Conservation (phyloP, 35 echinoderm and acorn worm genomes). For the Strongylocentrotus purpuratus region DNA sequence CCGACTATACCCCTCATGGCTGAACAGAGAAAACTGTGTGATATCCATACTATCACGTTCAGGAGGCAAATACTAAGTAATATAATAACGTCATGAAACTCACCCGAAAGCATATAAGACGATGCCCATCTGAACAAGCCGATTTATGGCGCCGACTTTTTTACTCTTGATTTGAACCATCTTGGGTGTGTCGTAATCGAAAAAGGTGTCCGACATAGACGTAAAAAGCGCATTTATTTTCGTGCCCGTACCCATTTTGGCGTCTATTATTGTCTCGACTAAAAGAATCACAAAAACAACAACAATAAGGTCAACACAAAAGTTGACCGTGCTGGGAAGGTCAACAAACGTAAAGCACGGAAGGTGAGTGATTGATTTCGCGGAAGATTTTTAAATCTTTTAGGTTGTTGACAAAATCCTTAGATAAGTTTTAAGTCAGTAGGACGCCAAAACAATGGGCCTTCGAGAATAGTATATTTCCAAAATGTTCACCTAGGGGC, state of each 20-base stretch:
- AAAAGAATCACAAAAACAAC: background rate
- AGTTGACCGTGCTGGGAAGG: background rate
- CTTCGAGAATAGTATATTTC: background rate
- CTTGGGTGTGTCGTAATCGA: conserved; percentile 96
- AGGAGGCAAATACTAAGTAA: background rate
- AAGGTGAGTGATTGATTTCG: background rate
- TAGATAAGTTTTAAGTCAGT: background rate
- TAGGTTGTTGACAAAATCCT: background rate
- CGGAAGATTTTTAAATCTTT: background rate
- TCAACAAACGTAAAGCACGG: background rate
- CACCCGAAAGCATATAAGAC: conserved; percentile 86
- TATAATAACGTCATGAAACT: conserved; percentile 37
- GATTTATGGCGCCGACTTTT: conserved; percentile 90
- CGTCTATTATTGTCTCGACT: background rate
- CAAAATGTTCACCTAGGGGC: background rate
- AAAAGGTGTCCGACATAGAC: conserved; percentile 77
- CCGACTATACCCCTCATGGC: background rate
- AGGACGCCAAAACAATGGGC: background rate
- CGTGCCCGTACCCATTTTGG: conserved; percentile 29
- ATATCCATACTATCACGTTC: background rate
- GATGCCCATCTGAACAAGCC: conserved; percentile 83
- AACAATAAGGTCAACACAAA: background rate
- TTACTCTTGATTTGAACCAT: conserved; percentile 99
- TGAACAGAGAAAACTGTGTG: background rate
- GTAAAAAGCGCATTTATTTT: conserved; percentile 24